phyloP scores from a whole-genome alignment of 2,113 vertebrate species.

The Gambusia holbrooki region DNA sequence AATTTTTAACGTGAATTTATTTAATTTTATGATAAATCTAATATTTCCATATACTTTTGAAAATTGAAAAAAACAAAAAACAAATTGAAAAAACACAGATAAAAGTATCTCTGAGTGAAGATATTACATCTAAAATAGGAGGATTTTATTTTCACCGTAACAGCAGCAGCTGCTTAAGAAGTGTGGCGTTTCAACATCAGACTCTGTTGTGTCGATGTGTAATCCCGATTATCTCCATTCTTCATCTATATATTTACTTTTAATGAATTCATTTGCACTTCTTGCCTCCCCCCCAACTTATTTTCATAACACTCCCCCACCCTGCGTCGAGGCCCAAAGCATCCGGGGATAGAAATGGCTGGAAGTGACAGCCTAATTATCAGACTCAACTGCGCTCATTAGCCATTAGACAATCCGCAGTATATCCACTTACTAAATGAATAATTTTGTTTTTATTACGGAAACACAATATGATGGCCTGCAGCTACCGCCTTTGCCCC shows the following conservation, averaged over 20 bases:
- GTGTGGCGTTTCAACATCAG: no score
- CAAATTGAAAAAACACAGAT: background rate
- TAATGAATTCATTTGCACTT: conserved; percentile 52
- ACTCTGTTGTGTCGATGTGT: conserved; percentile 35
- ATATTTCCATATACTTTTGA: background rate
- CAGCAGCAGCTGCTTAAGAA: no score
- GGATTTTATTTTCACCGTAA: background rate
- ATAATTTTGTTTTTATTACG: conserved; percentile 87
- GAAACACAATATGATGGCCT: conserved; percentile 82
- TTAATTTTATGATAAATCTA: background rate
- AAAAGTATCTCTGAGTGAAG: background rate
- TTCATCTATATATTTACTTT: conserved; percentile 53
- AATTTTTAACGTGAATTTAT: background rate
- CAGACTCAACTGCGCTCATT: conserved; percentile 82
- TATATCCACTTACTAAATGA: conserved; percentile 84
- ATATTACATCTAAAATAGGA: background rate
- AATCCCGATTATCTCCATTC: conserved; percentile 29
- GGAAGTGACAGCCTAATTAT: conserved; percentile 87
- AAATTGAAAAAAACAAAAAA: no score
- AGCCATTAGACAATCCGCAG: conserved; percentile 85
- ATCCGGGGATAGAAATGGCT: conserved; percentile 72
- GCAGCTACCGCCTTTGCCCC: conserved; percentile 76
- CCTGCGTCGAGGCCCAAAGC: conserved; percentile 71
- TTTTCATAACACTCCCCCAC: background rate
- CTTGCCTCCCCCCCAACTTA: conserved; percentile 22